Evolutionary conservation across 2,113 vertebrate species (phyloP).

Genomic region (Mixornis gularis): DNA sequence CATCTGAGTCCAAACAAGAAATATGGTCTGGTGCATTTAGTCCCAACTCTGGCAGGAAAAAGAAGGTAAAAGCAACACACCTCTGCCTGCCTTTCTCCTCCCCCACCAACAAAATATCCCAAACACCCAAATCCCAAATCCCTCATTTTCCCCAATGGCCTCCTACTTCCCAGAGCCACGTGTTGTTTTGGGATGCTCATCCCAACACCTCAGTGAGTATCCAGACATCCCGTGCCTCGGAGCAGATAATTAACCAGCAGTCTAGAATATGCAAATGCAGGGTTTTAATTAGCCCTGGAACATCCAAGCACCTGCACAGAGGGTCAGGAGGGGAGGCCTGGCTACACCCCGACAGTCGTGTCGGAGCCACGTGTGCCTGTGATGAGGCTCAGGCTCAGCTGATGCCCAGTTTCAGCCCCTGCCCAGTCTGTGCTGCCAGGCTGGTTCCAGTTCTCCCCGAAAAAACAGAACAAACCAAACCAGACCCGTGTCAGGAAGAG

Average conservation of each 20-base stretch:
- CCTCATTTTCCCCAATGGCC: neutral
- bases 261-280: neutral
- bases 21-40: neutral
- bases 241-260: neutral
- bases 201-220: fast-evolving
- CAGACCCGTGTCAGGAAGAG: neutral
- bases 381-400: neutral
- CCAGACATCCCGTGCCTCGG: neutral
- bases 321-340: neutral
- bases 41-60: neutral
- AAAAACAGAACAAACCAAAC: neutral
- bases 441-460: neutral
- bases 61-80: neutral
- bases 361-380: fast-evolving
- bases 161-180: neutral
- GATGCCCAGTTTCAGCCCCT: fast-evolving
- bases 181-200: neutral
- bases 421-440: neutral
- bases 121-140: neutral
- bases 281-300: neutral
- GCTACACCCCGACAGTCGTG: neutral
- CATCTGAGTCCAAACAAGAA: neutral
- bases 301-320: neutral
- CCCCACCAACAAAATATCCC: fast-evolving
- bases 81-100: neutral